Evolutionary conservation across 2,113 vertebrate genomes (phyloP).

Genomic region (Ceyx margarethae): DNA sequence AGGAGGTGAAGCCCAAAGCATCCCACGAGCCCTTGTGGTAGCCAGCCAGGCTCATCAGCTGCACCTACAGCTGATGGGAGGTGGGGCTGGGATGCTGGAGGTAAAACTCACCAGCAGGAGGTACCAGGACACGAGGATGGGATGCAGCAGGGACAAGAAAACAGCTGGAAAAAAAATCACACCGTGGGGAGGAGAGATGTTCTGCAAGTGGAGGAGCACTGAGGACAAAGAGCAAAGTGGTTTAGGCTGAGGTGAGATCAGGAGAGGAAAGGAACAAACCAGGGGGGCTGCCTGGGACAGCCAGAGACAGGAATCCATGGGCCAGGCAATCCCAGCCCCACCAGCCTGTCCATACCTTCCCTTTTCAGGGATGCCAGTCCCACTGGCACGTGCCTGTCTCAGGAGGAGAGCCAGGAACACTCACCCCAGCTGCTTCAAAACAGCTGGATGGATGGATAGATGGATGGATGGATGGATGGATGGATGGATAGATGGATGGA

Average conservation of each 20-base stretch:
- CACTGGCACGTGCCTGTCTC: rapidly evolving
- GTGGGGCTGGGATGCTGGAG: not conserved
- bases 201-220: not conserved
- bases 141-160: not conserved
- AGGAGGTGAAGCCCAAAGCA: not conserved
- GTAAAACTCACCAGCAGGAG: rapidly evolving
- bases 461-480: too few species aligned
- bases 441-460: not conserved
- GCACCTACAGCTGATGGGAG: not conserved
- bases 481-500: too few species aligned
- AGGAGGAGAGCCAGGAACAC: not conserved
- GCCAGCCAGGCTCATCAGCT: not conserved
- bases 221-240: not conserved
- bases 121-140: not conserved
- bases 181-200: not conserved
- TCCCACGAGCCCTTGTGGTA: rapidly evolving
- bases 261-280: not conserved
- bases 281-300: not conserved
- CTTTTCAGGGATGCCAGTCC: not conserved
- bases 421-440: rapidly evolving
- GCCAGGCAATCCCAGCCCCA: not conserved
- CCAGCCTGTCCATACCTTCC: rapidly evolving
- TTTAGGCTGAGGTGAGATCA: not conserved
- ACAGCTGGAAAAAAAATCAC: not conserved
- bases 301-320: not conserved